Evolutionary conservation across 2,113 vertebrate genomes (phyloP).

Genomic region (Semnornis frantzii): DNA sequence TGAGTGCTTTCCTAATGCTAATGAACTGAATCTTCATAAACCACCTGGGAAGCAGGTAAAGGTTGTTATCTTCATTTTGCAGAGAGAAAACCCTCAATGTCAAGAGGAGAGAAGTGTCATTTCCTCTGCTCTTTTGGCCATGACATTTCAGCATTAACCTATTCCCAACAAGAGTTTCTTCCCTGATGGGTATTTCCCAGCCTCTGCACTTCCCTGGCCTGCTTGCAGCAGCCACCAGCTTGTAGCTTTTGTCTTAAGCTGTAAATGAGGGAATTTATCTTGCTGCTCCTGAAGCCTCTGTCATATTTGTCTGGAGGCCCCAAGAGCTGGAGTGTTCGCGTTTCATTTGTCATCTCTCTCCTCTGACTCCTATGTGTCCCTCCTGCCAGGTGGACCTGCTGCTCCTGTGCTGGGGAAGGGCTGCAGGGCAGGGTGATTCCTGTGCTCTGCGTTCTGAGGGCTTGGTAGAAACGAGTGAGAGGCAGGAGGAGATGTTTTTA

Average conservation of each 20-base stretch:
- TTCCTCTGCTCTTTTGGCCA: constrained; percentile 26
- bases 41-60: constrained; percentile 52
- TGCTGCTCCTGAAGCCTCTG: constrained; percentile 3
- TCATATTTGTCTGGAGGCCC: neutral
- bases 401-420: neutral
- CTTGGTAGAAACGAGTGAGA: neutral
- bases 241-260: neutral
- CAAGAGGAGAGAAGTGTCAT: constrained; percentile 9
- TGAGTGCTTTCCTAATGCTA: neutral
- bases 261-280: constrained; percentile 49
- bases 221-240: neutral
- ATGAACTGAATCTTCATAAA: constrained; percentile 10
- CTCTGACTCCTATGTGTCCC: neutral
- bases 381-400: neutral
- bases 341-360: constrained; percentile 22
- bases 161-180: neutral
- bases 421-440: neutral
- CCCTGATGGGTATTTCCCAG: neutral
- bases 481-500: rapidly evolving
- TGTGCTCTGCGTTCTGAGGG: neutral
- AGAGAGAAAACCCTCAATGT: constrained; percentile 39
- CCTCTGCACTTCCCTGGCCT: neutral
- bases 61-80: constrained; percentile 61
- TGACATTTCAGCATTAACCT: neutral
- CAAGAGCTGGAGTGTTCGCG: neutral